Base-by-base conservation (phyloP, 2,888 invertebrate genomes). In the Cataglyphis livida region DNA sequence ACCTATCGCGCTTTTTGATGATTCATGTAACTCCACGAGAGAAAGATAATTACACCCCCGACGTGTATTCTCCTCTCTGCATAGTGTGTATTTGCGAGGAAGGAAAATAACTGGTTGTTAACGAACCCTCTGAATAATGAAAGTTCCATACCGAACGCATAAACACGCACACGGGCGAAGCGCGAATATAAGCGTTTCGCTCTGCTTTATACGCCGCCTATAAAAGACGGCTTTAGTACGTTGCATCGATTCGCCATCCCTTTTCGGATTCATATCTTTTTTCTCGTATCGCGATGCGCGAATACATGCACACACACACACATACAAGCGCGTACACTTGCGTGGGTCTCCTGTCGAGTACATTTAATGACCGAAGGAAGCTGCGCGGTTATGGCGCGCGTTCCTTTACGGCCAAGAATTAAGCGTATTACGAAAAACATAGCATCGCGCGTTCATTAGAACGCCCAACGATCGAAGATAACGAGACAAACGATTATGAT, bases 11-110 rank as follows among this genome's bases (percentile, higher is more conserved):
- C 48, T 82, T 70, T 71, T 82, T 68, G 84, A 61, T 70, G 66
- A 84, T 82, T 74, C 84, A 68, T 70, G 75, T 70, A 82, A 81
- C 35, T 9, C 10, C 18, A 21, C 32, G 95, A 95, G 92, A 84
- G 89, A 84, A 28, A 75, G 85, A 76, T 78, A 86, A 87, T 84
- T 83, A 84, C 82, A 70, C 35, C 66, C 70, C 48, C 51, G 41
- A 44, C 70, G 44, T 21, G 82, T 71, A 79, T 59, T 71, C 81
- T 51, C n/a, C 48, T 51, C 48, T 81, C 12, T 35, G 21, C 73
- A 7, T 64, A 35, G 41, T 59, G 57, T 54, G 54, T 70, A 82
- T 84, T 83, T 81, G n/a, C 66, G 44, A 61, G 51, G 70, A 74
- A 84, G 83, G 75, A 79, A 87, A 85, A 79, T 84, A 87, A 89